These are phyloP conservation scores for Lordiphosa collinella DNA, from an alignment of 1,140 invertebrate species.

Conservation along the genomic window DNA sequence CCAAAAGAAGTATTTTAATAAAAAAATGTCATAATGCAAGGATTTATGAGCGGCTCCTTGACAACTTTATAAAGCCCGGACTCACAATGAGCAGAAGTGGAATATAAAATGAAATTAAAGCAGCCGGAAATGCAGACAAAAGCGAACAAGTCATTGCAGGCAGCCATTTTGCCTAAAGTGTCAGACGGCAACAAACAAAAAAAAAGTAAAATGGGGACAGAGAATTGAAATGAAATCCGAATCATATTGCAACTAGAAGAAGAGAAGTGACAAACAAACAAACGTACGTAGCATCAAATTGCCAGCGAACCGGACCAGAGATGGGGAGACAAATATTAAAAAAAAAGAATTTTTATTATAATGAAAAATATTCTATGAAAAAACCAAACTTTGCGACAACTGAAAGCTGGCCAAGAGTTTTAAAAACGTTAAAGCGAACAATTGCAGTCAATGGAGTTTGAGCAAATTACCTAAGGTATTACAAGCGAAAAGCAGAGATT, in stretches of 20 bases:
- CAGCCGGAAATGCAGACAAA: conserved; percentile 70
- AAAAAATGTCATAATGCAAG: conserved; percentile 26
- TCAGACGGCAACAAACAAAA: conserved; percentile 25
- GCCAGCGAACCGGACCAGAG: background rate
- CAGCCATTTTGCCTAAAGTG: conserved; percentile 58
- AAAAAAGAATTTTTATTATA: conserved; percentile 30
- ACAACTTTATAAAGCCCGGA: conserved; percentile 39
- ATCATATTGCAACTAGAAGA: conserved; percentile 25
- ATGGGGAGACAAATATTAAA: conserved; percentile 14
- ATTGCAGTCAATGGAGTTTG: conserved; percentile 10
- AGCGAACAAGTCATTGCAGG: conserved; percentile 61
- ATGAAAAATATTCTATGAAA: conserved; percentile 37
- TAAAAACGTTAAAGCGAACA: conserved; percentile 10
- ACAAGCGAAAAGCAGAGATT: conserved; percentile 2
- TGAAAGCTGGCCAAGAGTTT: conserved; percentile 1
- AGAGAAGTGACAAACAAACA: conserved; percentile 30
- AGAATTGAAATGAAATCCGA: conserved; percentile 44
- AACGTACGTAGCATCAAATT: conserved; percentile 24
- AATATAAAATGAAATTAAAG: conserved; percentile 71
- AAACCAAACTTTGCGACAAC: conserved; percentile 1
- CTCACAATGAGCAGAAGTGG: conserved; percentile 21
- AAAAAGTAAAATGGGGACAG: conserved; percentile 7
- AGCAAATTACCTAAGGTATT: conserved; percentile 27
- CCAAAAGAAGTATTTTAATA: conserved; percentile 35
- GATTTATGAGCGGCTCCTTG: conserved; percentile 35